Base-by-base conservation (phyloP, 2,888 invertebrate genomes). In the Athrips mouffetella region DNA sequence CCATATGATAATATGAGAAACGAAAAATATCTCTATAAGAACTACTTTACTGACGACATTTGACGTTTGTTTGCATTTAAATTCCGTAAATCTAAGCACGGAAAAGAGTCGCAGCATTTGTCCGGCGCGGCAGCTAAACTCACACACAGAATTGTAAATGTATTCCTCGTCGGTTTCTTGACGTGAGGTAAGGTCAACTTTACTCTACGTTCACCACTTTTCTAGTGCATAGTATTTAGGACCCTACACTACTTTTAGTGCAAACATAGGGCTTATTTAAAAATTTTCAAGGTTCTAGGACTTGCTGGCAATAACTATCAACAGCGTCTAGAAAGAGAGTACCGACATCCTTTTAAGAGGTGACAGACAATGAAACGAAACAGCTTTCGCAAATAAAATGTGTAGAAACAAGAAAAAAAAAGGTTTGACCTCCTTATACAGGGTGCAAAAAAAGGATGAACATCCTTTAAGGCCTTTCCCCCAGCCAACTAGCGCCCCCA, bases 121-220 rank as follows among this genome's bases (percentile, higher is more conserved):
- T 84, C 77, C 79, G 68, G 72, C 67, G 74, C 75, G 73, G 73
- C 75, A 74, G 73, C 71, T 73, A 70, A 77, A 77, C 74, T 78
- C 76, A 77, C 80, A 85, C 57, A 79, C 77, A 63, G 84, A 85
- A 87, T 85, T 72, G 80, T 76, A 84, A 82, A 86, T 84, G 73
- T 77, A 79, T 79, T 79, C n/a, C n/a, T n/a, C 70, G 71, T 70
- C 64, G 74, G 74, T 76, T 73, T 76, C 81, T 76, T 75, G 68
- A 57, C 59, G 54, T 49, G 62, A 57, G 69, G 63, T 69, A 66
- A n/a, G 65, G 54, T 53, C 62, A 55, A 62, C 70, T 51, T 40
- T 48, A 55, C 57, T 4, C 40, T 40, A 15, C 25, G 40, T 53
- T 61, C 60, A 51, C 51, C 45, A 52, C 54, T 55, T 48, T 53